These are phyloP conservation scores for Rhyzopertha dominica DNA, from an alignment of 1,140 invertebrate genomes.

Conservation along the genomic window DNA sequence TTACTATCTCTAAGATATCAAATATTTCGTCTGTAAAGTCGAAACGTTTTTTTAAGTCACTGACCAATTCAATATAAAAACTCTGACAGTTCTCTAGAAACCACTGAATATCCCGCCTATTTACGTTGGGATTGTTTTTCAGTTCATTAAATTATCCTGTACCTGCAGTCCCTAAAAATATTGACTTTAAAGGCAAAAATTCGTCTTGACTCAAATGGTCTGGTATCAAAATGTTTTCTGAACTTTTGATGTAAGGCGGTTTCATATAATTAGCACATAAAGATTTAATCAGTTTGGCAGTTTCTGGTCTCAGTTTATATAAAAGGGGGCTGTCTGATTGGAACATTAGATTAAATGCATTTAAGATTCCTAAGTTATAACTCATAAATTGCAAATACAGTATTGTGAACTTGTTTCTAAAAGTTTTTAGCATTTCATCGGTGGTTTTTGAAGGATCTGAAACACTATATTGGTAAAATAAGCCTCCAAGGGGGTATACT, in stretches of 20 bases:
- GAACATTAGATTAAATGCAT: conserved; percentile 39
- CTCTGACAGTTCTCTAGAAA: conserved; percentile 16
- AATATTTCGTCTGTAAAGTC: conserved; percentile 20
- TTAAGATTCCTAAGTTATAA: conserved; percentile 30
- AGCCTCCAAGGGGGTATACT: conserved; percentile 33
- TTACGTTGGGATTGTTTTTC: conserved; percentile 1
- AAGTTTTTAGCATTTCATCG: conserved; percentile 33
- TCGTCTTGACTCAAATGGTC: conserved; percentile 11
- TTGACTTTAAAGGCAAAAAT: conserved; percentile 14
- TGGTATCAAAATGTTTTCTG: conserved; percentile 10
- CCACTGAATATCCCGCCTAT: conserved; percentile 1
- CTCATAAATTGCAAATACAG: conserved; percentile 39
- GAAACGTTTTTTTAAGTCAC: conserved; percentile 20
- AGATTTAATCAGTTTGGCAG: conserved; percentile 15
- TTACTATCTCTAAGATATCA: conserved; percentile 15
- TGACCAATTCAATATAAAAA: conserved; percentile 22
- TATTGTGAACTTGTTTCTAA: conserved; percentile 35
- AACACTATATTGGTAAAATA: conserved; percentile 37
- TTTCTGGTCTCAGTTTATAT: conserved; percentile 29
- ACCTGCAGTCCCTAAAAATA: conserved; percentile 14
- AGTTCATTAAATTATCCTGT: neutral
- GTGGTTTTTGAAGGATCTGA: conserved; percentile 40
- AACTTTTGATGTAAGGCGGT: conserved; percentile 6
- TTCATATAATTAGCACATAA: conserved; percentile 13
- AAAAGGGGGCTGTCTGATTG: conserved; percentile 36